Base-by-base conservation (phyloP, 1,140 invertebrate genomes). In the Doryteuthis pealeii region DNA sequence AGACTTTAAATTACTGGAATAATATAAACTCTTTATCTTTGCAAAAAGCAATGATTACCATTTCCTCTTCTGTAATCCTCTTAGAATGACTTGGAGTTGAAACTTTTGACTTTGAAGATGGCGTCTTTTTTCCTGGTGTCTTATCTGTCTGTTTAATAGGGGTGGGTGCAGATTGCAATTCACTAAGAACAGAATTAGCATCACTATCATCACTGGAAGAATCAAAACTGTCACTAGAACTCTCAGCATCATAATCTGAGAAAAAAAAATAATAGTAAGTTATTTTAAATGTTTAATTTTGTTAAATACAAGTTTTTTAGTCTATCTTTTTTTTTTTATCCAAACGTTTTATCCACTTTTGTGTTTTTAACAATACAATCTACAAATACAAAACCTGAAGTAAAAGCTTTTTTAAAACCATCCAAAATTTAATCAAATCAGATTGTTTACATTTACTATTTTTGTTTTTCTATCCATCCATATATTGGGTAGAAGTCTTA, bases 181-280 rank as follows among this genome's bases (percentile, higher is more conserved):
- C 22, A n/a, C 26, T 22, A 5, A 28, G 12, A n/a, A n/a, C 54
- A 62, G 26, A 62, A 28, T 5, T 22, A n/a, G 54, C 35, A n/a
- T 71, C 70, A 45, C 40, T 54, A n/a, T 71, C 70, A 22, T 54
- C 45, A 71, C 40, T 49, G 70, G 49, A 54, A 31, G 70, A 49
- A 54, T 49, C 35, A n/a, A 71, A 49, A 54, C 70, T 71, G 70
- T 71, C 70, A 49, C 40, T 40, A 30, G 40, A 49, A 18, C n/a
- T 43, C 18, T 71, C 70, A 71, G 31, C 70, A 35, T 26, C 22
- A 26, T 78, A 6, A 79, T 75, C 83, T 85, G 74, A 15, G 77
- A 74, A 54, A 58, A 71, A 33, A 58, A 70, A 45, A 49, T 45
- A 26, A 66, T 69, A 40, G 10, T 5, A 40, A 67, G 8, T 33